phyloP scores from a whole-genome alignment of 1,140 invertebrate genomes.

The Bombus affinis region DNA sequence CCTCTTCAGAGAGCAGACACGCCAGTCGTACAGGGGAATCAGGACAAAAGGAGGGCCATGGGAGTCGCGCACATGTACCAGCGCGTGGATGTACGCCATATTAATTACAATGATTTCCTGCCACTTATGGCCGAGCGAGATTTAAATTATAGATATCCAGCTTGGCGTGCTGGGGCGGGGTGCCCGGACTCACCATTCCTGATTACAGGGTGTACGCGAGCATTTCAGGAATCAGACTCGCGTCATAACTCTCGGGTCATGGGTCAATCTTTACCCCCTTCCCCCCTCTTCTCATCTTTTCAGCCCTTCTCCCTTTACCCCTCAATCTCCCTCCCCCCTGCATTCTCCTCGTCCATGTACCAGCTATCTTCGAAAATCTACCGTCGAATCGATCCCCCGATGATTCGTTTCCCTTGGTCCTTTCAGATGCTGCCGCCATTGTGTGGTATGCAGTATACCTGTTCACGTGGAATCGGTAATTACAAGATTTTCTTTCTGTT shows the following conservation, averaged over 20 bases:
- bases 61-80: constrained; percentile 20
- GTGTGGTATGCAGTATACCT: too few relatives aligned
- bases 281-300: background rate
- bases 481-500: too few relatives aligned
- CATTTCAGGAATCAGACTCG: constrained; percentile 71
- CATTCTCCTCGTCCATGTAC: background rate
- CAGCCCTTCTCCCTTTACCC: background rate
- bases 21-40: background rate
- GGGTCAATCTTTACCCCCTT: constrained; percentile 52
- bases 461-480: background rate
- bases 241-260: constrained; percentile 66
- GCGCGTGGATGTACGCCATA: constrained; percentile 64
- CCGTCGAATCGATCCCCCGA: constrained; percentile 46
- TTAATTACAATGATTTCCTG: constrained; percentile 75
- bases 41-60: background rate
- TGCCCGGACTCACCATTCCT: constrained; percentile 40
- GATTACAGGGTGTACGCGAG: constrained; percentile 67
- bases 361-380: constrained; percentile 48
- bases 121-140: constrained; percentile 71
- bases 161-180: constrained; percentile 39
- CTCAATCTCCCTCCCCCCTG: background rate
- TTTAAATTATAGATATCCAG: constrained; percentile 76
- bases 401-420: background rate
- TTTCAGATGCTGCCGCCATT: background rate
- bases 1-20: constrained; percentile 1